A percentile compares a stretch with the other conserved stretches of the same genome.
Evolutionary conservation across 2,888 invertebrate genomes (phyloP).

Genomic region (Petrolisthes cinctipes): DNA sequence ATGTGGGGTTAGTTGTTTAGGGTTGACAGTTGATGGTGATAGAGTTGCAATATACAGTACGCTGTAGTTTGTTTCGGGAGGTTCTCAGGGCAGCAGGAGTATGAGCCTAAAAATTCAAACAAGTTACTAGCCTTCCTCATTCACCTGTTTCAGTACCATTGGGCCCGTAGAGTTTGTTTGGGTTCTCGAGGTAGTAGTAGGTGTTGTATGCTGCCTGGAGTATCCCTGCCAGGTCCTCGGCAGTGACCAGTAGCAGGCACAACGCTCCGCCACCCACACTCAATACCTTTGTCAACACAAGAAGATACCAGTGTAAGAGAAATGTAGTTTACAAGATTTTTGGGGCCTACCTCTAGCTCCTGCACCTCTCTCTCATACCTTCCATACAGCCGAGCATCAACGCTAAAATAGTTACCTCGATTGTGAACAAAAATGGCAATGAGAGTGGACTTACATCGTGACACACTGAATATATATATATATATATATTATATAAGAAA

Average conservation of each 20-base stretch:
- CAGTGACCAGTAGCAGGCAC: constrained; percentile 24
- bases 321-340: too few relatives aligned
- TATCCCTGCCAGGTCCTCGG: constrained; percentile 23
- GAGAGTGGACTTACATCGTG: too few relatives aligned
- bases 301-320: background rate
- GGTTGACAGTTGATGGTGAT: background rate
- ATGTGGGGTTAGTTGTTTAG: background rate
- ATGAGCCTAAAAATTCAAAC: background rate
- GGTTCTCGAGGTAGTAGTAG: constrained; percentile 48
- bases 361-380: too few relatives aligned
- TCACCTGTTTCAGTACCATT: constrained; percentile 29
- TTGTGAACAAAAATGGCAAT: too few relatives aligned
- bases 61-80: too few relatives aligned
- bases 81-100: too few relatives aligned
- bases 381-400: too few relatives aligned
- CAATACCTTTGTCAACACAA: constrained; percentile 9
- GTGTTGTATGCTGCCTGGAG: constrained; percentile 48
- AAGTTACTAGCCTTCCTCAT: background rate
- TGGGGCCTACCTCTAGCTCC: too few relatives aligned
- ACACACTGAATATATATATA: constrained; percentile 23
- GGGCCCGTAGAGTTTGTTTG: constrained; percentile 35
- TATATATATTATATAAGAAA: background rate
- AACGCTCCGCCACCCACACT: constrained; percentile 17
- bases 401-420: too few relatives aligned
- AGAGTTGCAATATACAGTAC: too few relatives aligned